Percentiles rank a stretch among this genome's conserved stretches.
phyloP scores from a whole-genome alignment of 2,797 vertebrate species.

The Nyctalus aviator region DNA sequence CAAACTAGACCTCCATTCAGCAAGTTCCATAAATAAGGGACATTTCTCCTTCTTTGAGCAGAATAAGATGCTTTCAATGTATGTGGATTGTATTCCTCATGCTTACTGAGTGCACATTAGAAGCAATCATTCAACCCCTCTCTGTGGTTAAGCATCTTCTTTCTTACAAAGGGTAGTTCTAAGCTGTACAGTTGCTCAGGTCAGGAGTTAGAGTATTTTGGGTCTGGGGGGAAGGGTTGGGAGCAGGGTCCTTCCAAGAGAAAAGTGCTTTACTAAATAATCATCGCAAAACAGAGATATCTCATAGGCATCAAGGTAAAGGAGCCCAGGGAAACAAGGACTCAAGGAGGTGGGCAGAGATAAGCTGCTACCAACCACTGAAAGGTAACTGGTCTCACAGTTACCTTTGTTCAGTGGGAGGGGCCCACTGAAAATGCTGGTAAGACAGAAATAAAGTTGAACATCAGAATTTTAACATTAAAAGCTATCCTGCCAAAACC shows the following conservation, averaged over 20 bases:
- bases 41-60: not conserved
- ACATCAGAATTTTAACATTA: not conserved
- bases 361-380: not conserved
- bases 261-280: not conserved
- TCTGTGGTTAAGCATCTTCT: slow-evolving; percentile 80
- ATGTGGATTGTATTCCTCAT: slow-evolving; percentile 33
- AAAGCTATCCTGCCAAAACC: not conserved
- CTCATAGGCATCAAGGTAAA: not conserved
- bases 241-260: not conserved
- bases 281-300: not conserved
- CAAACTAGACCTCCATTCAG: slow-evolving; percentile 49
- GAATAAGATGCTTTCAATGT: slow-evolving; percentile 49
- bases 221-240: not conserved
- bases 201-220: slow-evolving; percentile 43
- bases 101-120: slow-evolving; percentile 72
- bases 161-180: slow-evolving; percentile 77
- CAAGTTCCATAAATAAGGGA: slow-evolving; percentile 57
- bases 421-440: not conserved
- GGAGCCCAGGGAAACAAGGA: no score
- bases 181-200: slow-evolving; percentile 39
- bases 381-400: not conserved
- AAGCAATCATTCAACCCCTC: slow-evolving; percentile 78
- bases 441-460: not conserved
- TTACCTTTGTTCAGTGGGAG: no score
- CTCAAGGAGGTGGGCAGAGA: no score